Evolutionary conservation across 2,113 vertebrate genomes (phyloP).

Genomic region (Herpetotheres cachinnans): DNA sequence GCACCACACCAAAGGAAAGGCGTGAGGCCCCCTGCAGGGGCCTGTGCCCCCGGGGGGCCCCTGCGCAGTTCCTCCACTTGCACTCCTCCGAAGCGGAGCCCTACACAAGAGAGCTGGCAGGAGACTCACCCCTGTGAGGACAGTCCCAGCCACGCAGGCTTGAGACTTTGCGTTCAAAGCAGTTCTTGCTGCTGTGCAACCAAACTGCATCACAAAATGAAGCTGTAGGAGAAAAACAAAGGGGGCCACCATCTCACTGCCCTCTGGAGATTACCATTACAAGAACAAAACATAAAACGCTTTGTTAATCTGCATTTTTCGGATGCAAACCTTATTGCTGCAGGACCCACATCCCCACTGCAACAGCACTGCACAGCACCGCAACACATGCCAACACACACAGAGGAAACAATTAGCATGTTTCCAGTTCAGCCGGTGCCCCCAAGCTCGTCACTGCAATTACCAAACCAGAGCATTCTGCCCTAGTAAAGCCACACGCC

Average conservation of each 20-base stretch:
- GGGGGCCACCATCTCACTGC: neutral
- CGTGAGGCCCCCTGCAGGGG: neutral
- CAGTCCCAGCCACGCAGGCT: neutral
- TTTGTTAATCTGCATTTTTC: accelerated
- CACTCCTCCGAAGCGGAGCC: neutral
- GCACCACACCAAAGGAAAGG: neutral
- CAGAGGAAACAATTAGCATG: accelerated
- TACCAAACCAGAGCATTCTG: neutral
- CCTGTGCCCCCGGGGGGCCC: neutral
- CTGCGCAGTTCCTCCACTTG: accelerated
- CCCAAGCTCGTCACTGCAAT: neutral
- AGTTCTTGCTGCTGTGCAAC: neutral
- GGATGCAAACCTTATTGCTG: neutral
- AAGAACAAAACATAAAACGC: neutral
- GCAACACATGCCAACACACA: neutral
- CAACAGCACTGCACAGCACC: neutral
- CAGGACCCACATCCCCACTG: neutral
- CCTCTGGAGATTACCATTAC: neutral
- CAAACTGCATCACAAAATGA: neutral
- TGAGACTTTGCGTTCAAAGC: neutral
- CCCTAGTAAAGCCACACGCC: accelerated
- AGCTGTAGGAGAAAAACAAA: neutral
- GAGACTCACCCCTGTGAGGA: neutral
- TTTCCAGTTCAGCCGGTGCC: neutral
- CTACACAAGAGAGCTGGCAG: neutral